Base-by-base conservation (phyloP, 1,140 invertebrate species). In the Drosophila aff. region DNA sequence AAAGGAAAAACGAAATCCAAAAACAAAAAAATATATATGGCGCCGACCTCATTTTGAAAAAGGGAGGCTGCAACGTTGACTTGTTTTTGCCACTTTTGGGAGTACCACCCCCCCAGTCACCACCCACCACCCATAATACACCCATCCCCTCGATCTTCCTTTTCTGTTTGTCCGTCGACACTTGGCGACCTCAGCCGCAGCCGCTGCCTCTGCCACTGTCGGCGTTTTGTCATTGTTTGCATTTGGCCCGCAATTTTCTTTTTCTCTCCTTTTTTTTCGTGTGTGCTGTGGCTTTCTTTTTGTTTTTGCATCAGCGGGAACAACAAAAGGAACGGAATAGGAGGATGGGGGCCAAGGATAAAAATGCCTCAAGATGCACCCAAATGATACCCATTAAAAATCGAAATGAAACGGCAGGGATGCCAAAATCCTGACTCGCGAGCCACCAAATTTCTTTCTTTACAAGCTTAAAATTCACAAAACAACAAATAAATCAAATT, bases 181-280 rank as follows among this genome's bases (percentile, higher is more conserved):
- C 81, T 83, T 80, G 81, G 81, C 81, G 81, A 83, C 81, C 81
- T 83, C 74, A 49, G 58, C 31, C 55, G 33, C 74, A 49, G 58
- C 36, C 47, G 31, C 49, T 73, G 77, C 38, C 44, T 36, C 72
- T 76, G 76, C 43, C 44, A 16, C 67, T 73, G 84, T 67, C 77
- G 84, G 74, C 84, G 79, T 89, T 89, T 89, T 89, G 85, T 89
- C 84, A 89, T 89, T 89, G 84, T 89, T 89, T 83, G 81, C 84
- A 89, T 89, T 89, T 89, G 85, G 84, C 74, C 77, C 77, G 85
- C 84, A 67, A 55, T 64, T 64, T 64, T 76, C 69, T 65, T 83
- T 66, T 75, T 57, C 80, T 55, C 67, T 68, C 64, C 73, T 80
- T 63, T 87, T 85, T 26, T 49, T 53, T 16, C 9, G 47, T 50